phyloP scores from a whole-genome alignment of 2,113 vertebrate genomes.

The Tapirus terrestris region DNA sequence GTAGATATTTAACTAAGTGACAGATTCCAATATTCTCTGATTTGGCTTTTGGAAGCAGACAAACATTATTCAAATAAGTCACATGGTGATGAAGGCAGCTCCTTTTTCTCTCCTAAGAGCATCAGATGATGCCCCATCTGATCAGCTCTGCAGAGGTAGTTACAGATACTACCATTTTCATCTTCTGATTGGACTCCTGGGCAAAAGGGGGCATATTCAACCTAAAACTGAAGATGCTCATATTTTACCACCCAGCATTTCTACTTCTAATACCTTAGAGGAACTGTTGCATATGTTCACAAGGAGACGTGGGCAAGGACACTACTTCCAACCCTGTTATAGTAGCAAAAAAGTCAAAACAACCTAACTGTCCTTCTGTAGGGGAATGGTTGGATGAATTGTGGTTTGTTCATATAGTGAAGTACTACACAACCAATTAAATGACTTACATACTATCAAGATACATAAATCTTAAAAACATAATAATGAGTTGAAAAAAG shows the following conservation, averaged over 20 bases:
- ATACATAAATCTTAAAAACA: not conserved
- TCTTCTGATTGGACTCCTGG: not conserved
- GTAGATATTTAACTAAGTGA: slow-evolving; percentile 4
- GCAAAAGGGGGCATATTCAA: not conserved
- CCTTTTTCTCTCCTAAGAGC: not conserved
- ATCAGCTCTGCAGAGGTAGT: not conserved
- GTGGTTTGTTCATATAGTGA: not conserved
- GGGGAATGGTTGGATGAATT: not conserved
- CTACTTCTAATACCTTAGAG: not conserved
- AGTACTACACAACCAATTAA: not conserved
- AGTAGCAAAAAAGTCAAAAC: not conserved
- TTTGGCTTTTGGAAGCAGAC: slow-evolving; percentile 18
- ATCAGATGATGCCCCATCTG: not conserved
- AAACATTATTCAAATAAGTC: not conserved
- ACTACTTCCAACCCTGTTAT: not conserved
- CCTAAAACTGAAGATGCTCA: not conserved
- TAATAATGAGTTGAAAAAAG: not conserved
- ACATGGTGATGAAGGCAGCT: not conserved
- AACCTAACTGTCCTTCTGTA: not conserved
- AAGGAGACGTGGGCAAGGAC: not conserved
- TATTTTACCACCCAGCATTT: not conserved
- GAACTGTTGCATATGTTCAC: not conserved
- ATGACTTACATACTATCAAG: not conserved
- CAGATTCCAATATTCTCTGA: slow-evolving; percentile 15
- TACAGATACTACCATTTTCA: not conserved